phyloP scores from a whole-genome alignment of 2,888 invertebrate species.

The Ochropleura leucogaster region DNA sequence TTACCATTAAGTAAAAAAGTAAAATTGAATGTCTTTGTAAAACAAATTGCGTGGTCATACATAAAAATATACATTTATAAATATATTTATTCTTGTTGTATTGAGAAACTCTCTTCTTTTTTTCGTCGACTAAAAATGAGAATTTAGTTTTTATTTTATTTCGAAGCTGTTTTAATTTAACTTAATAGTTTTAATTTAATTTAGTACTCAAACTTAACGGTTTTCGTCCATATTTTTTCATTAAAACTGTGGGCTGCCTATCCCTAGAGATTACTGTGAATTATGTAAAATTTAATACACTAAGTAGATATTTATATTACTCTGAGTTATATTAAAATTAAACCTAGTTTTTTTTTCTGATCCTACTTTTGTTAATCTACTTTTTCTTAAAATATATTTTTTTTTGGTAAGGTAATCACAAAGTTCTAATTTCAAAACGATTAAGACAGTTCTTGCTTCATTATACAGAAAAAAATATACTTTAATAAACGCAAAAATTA shows the following conservation, averaged over 20 bases:
- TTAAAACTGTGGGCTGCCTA: conserved; percentile 40
- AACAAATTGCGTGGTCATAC: no score
- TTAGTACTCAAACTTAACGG: conserved; percentile 39
- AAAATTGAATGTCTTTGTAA: no score
- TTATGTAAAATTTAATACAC: conserved; percentile 49
- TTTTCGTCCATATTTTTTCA: conserved; percentile 52
- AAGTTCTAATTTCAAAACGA: background rate
- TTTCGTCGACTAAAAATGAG: conserved; percentile 1
- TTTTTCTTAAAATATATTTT: background rate
- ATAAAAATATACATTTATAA: no score
- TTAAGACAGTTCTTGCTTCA: background rate
- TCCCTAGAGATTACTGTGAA: conserved; percentile 47
- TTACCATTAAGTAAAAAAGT: no score
- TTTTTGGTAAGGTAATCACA: background rate
- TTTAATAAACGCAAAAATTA: background rate
- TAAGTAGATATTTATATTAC: conserved; percentile 31
- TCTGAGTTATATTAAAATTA: conserved; percentile 30
- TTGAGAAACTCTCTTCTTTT: no score
- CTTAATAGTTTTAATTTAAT: conserved; percentile 51
- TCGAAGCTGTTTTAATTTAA: conserved; percentile 37
- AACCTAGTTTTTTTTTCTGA: conserved; percentile 16
- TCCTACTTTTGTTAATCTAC: background rate
- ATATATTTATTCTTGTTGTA: no score
- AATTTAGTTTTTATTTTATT: conserved; percentile 33
- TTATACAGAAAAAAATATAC: background rate